phyloP scores from a whole-genome alignment of 2,113 vertebrate genomes.

The Pygoscelis antarcticus region DNA sequence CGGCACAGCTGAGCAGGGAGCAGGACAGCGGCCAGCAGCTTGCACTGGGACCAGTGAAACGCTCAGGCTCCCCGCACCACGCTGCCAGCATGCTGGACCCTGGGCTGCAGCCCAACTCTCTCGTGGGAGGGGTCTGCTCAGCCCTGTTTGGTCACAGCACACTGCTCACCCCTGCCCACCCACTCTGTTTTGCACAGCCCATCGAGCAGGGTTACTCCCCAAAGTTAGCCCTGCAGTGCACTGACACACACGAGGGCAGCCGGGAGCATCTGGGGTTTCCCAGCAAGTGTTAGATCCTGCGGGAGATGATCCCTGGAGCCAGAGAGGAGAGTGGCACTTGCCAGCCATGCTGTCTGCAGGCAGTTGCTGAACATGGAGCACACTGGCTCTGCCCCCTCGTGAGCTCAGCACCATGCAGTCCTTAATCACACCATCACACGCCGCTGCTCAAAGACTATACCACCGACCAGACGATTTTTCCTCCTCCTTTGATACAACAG shows the following conservation, averaged over 20 bases:
- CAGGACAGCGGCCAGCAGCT: accelerated
- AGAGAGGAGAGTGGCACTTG: not conserved
- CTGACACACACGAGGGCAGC: not conserved
- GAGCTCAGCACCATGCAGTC: not conserved
- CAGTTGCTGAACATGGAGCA: accelerated
- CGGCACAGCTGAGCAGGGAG: accelerated
- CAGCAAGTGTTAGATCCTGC: not conserved
- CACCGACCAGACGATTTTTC: accelerated
- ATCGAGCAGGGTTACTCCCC: not conserved
- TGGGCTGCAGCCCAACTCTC: not conserved
- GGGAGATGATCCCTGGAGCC: not conserved
- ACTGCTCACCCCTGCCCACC: not conserved
- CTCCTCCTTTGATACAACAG: not conserved
- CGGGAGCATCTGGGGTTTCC: accelerated
- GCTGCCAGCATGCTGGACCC: accelerated
- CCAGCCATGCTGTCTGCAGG: not conserved
- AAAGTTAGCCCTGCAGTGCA: not conserved
- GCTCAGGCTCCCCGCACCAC: accelerated
- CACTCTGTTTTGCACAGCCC: not conserved
- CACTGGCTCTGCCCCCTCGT: not conserved
- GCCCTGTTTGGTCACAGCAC: not conserved
- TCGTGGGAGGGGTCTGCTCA: not conserved
- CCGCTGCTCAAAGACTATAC: not conserved
- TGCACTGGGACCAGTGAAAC: accelerated
- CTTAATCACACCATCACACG: not conserved